Base-by-base conservation (phyloP, 2,888 invertebrate species). In the Odontomyia ornata region DNA sequence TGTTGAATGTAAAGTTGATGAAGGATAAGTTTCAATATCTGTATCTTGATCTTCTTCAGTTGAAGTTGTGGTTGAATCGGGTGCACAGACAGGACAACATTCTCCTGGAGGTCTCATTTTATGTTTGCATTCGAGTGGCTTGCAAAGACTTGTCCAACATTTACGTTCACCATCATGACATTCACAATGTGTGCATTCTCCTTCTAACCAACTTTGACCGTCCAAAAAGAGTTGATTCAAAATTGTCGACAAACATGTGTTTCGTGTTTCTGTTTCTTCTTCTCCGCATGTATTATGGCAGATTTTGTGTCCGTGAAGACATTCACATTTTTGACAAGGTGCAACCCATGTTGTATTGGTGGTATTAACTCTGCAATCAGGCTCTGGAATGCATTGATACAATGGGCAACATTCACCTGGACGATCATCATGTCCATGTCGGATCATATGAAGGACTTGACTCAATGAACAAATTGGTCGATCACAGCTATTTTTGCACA, bases 331-430 rank as follows among this genome's bases (percentile, higher is more conserved):
- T 76, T 84, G 83, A 77, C 86, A 86, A 28, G 57, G 46, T 75
- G 57, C 57, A 62, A 9, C 62, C 64, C 46, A 23, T 60, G 18
- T 28, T 56, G 30, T 46, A 77, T 56, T 36, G 15, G 28, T 46
- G 13, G 52, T 21, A 28, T 18, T n/a, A 13, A 36, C 28, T 15
- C 0, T 30, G 23, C 71, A 46, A 62, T 73, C 56, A 5, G 36
- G 81, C 21, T 84, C 81, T 0, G 84, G 84, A 79, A 88, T 88
- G 77, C 87, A 86, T 30, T 85, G 82, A 81, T 86, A 88, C 9
- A 85, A 85, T 0, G 89, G 87, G 78, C 88, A 88, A 80, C 89
- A 89, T 80, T 87, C 88, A 25, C 85, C 86, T 0, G 86, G 86
- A 18, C 77, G 36, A 1, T 79, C 82, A 27, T 77, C 80, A 25